Conservation (phyloP, 2,888 invertebrate genomes). For the Drosophila glabriapex region DNA sequence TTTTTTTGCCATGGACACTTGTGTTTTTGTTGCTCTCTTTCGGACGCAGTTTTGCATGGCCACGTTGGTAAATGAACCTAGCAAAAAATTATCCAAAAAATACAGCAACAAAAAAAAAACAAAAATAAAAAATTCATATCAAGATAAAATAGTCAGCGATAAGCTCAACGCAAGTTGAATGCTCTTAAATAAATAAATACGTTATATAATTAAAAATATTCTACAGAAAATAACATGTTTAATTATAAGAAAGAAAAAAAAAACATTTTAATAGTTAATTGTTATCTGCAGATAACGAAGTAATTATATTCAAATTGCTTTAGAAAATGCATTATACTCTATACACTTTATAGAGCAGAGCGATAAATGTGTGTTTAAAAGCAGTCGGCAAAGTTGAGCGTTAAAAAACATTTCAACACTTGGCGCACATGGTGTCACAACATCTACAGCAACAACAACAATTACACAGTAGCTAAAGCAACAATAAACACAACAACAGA, state of each 20-base stretch:
- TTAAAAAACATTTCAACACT: slow-evolving; percentile 79
- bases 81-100: slow-evolving; percentile 70
- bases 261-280: neutral
- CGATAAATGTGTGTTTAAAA: slow-evolving; percentile 70
- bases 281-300: neutral
- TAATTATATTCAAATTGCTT: neutral
- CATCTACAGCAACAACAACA: slow-evolving; percentile 46
- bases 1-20: slow-evolving; percentile 34
- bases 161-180: slow-evolving; percentile 9
- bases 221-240: neutral
- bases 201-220: neutral
- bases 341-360: slow-evolving; percentile 24
- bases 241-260: neutral
- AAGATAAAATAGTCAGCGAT: slow-evolving; percentile 23
- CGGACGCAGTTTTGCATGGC: slow-evolving; percentile 73
- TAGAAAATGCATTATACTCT: slow-evolving; percentile 2
- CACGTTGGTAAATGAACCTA: slow-evolving; percentile 75
- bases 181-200: slow-evolving; percentile 13
- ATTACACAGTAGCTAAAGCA: slow-evolving; percentile 29
- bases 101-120: slow-evolving; percentile 34
- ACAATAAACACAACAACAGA: slow-evolving; percentile 23
- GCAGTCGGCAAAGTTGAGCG: slow-evolving; percentile 78
- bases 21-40: slow-evolving; percentile 57
- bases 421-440: slow-evolving; percentile 79
- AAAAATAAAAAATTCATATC: slow-evolving; percentile 62